These are phyloP conservation scores for Gadopsis marmoratus DNA, from an alignment of 2,797 vertebrate species.

Conservation along the genomic window DNA sequence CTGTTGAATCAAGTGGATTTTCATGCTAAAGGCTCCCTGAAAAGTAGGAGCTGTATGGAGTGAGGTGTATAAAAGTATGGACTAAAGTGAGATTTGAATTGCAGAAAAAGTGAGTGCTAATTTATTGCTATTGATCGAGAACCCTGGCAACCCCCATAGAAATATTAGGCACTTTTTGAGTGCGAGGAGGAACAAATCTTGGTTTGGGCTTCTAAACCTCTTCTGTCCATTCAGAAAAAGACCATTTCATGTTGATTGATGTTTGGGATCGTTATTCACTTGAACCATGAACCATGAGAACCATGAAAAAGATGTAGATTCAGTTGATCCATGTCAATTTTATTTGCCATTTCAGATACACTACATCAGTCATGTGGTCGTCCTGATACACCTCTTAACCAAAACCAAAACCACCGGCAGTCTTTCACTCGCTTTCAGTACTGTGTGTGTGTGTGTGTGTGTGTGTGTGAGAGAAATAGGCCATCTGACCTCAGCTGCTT, in stretches of 20 bases:
- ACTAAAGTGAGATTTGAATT: background rate
- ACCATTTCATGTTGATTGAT: background rate
- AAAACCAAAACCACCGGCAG: slow-evolving; percentile 64
- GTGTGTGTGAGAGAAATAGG: slow-evolving; percentile 47
- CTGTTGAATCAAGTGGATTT: background rate
- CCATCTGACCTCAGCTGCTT: slow-evolving; percentile 71
- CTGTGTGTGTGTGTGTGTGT: slow-evolving; percentile 3
- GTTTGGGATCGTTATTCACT: background rate
- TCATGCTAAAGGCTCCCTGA: background rate
- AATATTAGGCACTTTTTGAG: background rate
- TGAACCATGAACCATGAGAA: background rate
- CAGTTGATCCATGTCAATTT: slow-evolving; percentile 17
- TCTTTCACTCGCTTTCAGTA: slow-evolving; percentile 23
- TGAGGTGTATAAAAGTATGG: background rate
- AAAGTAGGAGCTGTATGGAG: background rate
- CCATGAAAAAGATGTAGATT: slow-evolving; percentile 2
- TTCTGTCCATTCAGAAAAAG: slow-evolving; percentile 17
- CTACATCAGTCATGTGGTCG: slow-evolving; percentile 47
- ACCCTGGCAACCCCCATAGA: background rate
- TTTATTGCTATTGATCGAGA: background rate
- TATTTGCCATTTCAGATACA: slow-evolving; percentile 38
- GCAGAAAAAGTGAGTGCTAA: background rate
- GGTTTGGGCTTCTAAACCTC: background rate
- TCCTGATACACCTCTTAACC: slow-evolving; percentile 51
- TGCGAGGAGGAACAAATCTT: background rate